These are phyloP conservation scores for Papilio gigon DNA, from an alignment of 2,888 invertebrate species.

Conservation along the genomic window DNA sequence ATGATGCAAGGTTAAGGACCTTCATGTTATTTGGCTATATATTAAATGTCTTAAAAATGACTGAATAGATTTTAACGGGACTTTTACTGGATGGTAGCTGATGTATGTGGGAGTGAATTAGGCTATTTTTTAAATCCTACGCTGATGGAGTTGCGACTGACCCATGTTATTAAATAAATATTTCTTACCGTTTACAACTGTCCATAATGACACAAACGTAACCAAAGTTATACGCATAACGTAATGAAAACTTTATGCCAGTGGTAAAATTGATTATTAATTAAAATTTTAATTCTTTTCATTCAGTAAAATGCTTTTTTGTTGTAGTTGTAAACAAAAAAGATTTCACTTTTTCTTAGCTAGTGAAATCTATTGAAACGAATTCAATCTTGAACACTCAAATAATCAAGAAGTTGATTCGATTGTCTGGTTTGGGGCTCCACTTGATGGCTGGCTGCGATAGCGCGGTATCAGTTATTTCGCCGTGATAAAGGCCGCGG, in stretches of 20 bases:
- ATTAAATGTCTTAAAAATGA: too few relatives aligned
- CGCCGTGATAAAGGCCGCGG: slow-evolving; percentile 63
- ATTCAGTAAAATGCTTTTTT: background rate
- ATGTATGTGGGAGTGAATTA: too few relatives aligned
- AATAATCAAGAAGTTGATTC: slow-evolving; percentile 58
- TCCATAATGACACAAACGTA: slow-evolving; percentile 32
- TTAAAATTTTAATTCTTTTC: slow-evolving; percentile 1
- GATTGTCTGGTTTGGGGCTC: slow-evolving; percentile 67
- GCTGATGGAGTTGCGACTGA: too few relatives aligned
- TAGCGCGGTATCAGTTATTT: slow-evolving; percentile 69
- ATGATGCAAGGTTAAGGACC: background rate
- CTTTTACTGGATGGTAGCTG: too few relatives aligned
- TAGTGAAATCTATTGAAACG: slow-evolving; percentile 25
- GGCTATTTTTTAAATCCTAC: too few relatives aligned
- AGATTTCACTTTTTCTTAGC: background rate
- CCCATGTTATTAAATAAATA: slow-evolving; percentile 13
- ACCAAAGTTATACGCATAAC: slow-evolving; percentile 31
- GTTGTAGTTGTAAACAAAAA: background rate
- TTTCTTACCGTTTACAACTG: slow-evolving; percentile 29
- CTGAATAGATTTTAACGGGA: too few relatives aligned
- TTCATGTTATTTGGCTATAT: background rate
- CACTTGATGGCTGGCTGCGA: slow-evolving; percentile 63
- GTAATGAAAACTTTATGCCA: slow-evolving; percentile 16
- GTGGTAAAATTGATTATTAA: slow-evolving; percentile 8
- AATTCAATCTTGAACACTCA: slow-evolving; percentile 54